Conservation (phyloP, 2,888 invertebrate genomes). For the Cartodere bifasciata region DNA sequence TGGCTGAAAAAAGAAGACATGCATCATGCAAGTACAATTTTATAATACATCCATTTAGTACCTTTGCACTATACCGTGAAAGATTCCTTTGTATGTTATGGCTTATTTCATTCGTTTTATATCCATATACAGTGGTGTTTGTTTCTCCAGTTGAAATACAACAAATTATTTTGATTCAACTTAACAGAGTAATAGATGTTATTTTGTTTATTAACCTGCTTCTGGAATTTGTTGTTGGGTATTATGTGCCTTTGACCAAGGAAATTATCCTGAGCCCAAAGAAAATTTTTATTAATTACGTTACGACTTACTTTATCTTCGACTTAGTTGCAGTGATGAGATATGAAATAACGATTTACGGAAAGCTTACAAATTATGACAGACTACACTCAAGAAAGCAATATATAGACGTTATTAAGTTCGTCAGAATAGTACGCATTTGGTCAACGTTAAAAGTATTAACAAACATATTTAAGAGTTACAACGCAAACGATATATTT, state of each 20-base stretch:
- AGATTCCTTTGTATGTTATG: conserved; percentile 5
- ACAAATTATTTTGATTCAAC: no score
- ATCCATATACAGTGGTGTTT: conserved; percentile 6
- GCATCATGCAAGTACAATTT: conserved; percentile 2
- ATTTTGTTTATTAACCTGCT: conserved; percentile 10
- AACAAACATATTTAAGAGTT: conserved; percentile 5
- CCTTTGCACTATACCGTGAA: conserved; percentile 6
- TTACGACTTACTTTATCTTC: conserved; percentile 16
- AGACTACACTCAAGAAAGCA: no score
- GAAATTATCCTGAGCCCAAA: conserved; percentile 15
- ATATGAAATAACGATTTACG: conserved; percentile 3
- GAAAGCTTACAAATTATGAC: no score
- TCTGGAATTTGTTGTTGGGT: conserved; percentile 15
- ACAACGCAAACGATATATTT: conserved; percentile 8
- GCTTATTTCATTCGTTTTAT: conserved; percentile 5
- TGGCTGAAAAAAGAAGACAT: conserved; percentile 8
- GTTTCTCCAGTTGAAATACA: no score
- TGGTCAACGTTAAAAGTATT: conserved; percentile 7
- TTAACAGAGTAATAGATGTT: conserved; percentile 6
- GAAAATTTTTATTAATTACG: conserved; percentile 12
- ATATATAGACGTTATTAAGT: conserved; percentile 5
- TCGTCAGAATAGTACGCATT: conserved; percentile 8
- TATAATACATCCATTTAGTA: conserved; percentile 10
- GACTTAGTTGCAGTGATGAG: conserved; percentile 12
- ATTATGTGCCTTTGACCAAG: conserved; percentile 11